Conservation (phyloP, 2,888 invertebrate genomes). For the Tetramorium bicarinatum region DNA sequence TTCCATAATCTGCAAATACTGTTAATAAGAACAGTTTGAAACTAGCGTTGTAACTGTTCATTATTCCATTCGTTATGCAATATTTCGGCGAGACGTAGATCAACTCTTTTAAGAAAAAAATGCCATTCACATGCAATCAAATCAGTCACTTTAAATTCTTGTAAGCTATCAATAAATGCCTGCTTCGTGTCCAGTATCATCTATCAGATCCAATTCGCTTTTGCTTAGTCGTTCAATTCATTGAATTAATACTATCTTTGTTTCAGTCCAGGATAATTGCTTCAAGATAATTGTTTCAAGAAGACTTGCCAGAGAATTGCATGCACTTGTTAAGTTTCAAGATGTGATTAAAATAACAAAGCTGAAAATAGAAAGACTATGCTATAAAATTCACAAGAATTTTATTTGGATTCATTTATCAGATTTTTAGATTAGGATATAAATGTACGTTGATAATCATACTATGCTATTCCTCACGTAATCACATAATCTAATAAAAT, state of each 20-base stretch:
- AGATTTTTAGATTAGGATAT: not conserved
- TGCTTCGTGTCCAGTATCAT: not conserved
- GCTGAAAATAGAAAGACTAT: not conserved
- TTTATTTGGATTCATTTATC: not conserved
- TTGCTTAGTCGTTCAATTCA: not conserved
- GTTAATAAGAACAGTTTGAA: not conserved
- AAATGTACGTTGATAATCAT: not conserved
- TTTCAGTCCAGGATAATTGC: not conserved
- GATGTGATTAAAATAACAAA: not conserved
- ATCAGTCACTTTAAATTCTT: not conserved
- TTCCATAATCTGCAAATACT: not conserved
- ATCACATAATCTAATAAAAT: not conserved
- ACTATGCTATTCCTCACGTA: not conserved
- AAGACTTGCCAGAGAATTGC: not conserved
- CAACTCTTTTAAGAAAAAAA: not conserved
- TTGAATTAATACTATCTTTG: not conserved
- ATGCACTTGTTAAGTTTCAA: not conserved
- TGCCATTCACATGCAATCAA: not conserved
- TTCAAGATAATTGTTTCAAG: not conserved
- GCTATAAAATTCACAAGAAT: not conserved
- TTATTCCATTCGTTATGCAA: not conserved
- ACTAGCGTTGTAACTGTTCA: not conserved
- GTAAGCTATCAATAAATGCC: not conserved
- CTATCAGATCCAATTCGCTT: not conserved
- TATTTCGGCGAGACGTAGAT: not conserved